These are phyloP conservation scores for Heliothis subflexa DNA, from an alignment of 1,140 invertebrate genomes.

Conservation along the genomic window DNA sequence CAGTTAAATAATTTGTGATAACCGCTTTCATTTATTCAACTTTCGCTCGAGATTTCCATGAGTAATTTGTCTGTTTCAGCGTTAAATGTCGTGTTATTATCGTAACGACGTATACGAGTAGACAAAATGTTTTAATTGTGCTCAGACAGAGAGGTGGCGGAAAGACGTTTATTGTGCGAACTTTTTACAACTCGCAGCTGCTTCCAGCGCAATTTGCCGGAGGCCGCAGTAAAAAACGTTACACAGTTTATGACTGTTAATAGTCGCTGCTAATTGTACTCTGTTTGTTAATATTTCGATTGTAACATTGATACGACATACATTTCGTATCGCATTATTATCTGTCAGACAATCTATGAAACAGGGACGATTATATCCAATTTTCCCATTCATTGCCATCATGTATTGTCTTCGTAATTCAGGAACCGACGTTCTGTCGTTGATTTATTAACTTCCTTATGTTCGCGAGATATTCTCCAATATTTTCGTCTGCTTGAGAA, in stretches of 20 bases:
- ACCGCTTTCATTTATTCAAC: conserved; percentile 80
- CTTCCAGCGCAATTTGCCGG: conserved; percentile 56
- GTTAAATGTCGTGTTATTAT: conserved; percentile 43
- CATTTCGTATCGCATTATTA: conserved; percentile 5
- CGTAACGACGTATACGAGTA: conserved; percentile 37
- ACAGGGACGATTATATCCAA: conserved; percentile 9
- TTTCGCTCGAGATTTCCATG: conserved; percentile 69
- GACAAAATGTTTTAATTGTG: conserved; percentile 47
- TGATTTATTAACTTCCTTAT: conserved; percentile 28
- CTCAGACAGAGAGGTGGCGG: conserved; percentile 50
- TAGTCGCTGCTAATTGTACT: conserved; percentile 32
- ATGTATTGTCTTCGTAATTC: conserved; percentile 18
- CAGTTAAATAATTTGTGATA: conserved; percentile 84
- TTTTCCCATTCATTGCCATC: conserved; percentile 13
- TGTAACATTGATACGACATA: neutral
- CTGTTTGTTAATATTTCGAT: conserved; percentile 38
- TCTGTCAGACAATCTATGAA: conserved; percentile 24
- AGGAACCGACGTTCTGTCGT: conserved; percentile 6
- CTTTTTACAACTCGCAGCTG: conserved; percentile 68
- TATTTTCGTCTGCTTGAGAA: conserved; percentile 14
- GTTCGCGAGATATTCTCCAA: conserved; percentile 3
- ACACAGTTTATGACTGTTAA: conserved; percentile 59
- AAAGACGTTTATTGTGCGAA: conserved; percentile 67
- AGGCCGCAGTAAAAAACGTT: conserved; percentile 56
- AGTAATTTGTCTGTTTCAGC: conserved; percentile 48